Evolutionary conservation across 2,113 vertebrate genomes (phyloP), one percentile per base, ranked within the genome.

Genomic region (Lasiurus cinereus): DNA sequence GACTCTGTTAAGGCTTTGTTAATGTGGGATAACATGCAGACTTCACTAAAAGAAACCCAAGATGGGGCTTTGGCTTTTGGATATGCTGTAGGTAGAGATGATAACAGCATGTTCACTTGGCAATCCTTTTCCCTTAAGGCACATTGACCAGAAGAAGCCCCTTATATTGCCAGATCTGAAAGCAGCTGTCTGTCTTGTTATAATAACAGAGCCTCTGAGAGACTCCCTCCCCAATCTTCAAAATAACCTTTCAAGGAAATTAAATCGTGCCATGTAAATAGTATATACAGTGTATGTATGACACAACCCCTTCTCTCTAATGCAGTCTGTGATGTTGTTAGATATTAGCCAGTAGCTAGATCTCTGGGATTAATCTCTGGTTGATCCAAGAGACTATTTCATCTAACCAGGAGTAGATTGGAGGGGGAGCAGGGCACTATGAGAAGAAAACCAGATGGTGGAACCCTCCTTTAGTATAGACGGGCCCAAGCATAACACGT

Each of bases 201-300:
- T n/a, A 9, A 54, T 70, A 4, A 54, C 36, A 52, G 36, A 91
- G 36, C 24, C 22, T 66, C 11, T 27, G 33, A 76, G 19, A 27
- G n/a, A 70, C 16, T 13, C 24, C 4, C 31, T 39, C 43, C 19
- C 39, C 62, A 83, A 31, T 67, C 54, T 90, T 50, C 29, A 73
- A 18, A 88, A 87, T 67, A 66, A 70, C 22, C 24, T 73, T 78
- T 69, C 54, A 83, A 83, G 8, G 74, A 94, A 67, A 92, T 70
- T 7, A 87, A 92, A 79, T 50, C 22, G 62, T 62, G 15, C 31
- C 52, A 8, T 79, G 14, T 91, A 77, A 88, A 59, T 22, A 85
- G 27, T 31, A 62, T 27, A 62, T 27, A 56, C 54, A 56, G 54
- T 56, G 31, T 66, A 31, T 66, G 13, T 66, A 14, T 64, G 62